Base-by-base conservation (phyloP, 1,140 invertebrate species). In the Drosophila tropicalis region DNA sequence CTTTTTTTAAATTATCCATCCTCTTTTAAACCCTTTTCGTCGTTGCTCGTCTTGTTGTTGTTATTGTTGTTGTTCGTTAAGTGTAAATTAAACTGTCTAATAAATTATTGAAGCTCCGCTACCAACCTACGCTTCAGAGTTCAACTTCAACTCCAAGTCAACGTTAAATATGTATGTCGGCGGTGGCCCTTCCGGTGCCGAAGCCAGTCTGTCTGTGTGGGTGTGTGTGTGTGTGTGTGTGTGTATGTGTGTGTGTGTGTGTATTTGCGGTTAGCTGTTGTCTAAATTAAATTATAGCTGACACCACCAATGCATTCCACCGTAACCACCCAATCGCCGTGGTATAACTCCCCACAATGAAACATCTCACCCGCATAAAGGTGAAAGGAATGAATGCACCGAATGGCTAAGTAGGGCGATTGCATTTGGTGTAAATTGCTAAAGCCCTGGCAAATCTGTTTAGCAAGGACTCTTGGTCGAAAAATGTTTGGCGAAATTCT, bases 271-370 rank as follows among this genome's bases (percentile, higher is more conserved):
- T 47, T 47, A 19, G 41, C 41, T 47, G 17, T 47, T 47, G 44
- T 47, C 44, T 47, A 47, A 47, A 47, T 47, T 47, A 47, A 47
- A 47, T 47, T 47, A 47, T 47, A 47, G 44, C 44, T 47, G 44
- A 47, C 44, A 47, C 44, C 5, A 17, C 44, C 44, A 47, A 9
- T 47, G 44, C 44, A 47, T 15, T 47, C 17, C 15, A 47, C 44
- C 44, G 17, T 47, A 47, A 19, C 44, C 44, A 47, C 15, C 44
- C 19, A 47, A 47, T 17, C 44, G 29, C 29, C 29, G 3, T 3
- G 29, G 29, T 29, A 29, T 29, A 29, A 29, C 29, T 6, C 29
- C 29, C 29, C 29, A 29, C 29, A 29, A 29, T 29, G 5, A 29
- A 29, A 29, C 29, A 44, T 7, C 41, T n/a, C 41, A 15, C 13